A percentile compares a stretch with the other conserved stretches of the same genome.
These are phyloP conservation scores for Telenomus remus DNA, from an alignment of 1,140 invertebrate genomes.

Conservation along the genomic window DNA sequence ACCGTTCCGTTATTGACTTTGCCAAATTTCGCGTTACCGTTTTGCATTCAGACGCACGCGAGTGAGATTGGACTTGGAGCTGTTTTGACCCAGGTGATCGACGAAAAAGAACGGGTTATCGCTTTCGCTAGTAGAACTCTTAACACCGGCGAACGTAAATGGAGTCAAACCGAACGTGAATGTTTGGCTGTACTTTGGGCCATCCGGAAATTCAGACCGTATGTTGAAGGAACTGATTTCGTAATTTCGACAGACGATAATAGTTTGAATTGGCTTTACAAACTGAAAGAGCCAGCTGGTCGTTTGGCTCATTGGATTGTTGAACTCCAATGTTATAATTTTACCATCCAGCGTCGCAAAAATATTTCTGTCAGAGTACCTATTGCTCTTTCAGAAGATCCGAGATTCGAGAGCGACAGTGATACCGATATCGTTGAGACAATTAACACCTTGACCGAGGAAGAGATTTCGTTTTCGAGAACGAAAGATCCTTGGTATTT, in stretches of 20 bases:
- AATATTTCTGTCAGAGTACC: conserved; percentile 4
- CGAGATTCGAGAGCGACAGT: not conserved
- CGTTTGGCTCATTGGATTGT: conserved; percentile 11
- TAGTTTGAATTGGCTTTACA: not conserved
- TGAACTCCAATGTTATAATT: conserved; percentile 63
- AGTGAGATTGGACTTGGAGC: not conserved
- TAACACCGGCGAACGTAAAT: not conserved
- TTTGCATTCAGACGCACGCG: not conserved
- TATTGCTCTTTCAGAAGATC: conserved; percentile 15
- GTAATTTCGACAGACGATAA: not conserved
- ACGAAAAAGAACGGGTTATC: not conserved
- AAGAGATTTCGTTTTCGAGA: not conserved
- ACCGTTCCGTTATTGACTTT: not conserved
- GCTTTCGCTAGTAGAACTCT: not conserved
- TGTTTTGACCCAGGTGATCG: not conserved
- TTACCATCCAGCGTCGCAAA: conserved; percentile 63
- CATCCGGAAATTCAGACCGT: not conserved
- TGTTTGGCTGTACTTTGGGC: not conserved
- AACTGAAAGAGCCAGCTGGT: conserved; percentile 7
- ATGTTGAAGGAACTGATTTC: not conserved
- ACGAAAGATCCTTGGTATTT: not conserved
- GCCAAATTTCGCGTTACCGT: not conserved
- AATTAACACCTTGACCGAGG: not conserved
- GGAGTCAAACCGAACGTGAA: not conserved
- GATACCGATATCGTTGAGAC: not conserved